phyloP scores from a whole-genome alignment of 2,888 invertebrate genomes.

The Tricholauxania praeusta region DNA sequence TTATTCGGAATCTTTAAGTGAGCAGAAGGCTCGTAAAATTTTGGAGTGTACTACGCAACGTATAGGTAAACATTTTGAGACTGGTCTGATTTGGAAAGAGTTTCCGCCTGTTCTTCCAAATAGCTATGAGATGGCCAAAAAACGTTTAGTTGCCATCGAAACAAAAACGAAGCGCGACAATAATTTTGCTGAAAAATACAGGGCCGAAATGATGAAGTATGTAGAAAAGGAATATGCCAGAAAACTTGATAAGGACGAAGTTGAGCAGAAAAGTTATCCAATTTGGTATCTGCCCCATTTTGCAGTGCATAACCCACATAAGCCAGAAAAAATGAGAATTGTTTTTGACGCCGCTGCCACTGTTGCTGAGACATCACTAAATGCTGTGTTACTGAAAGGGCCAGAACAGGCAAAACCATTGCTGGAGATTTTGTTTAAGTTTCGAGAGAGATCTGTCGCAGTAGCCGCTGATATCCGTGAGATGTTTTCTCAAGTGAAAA shows the following conservation, averaged over 20 bases:
- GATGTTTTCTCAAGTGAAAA: too few species aligned
- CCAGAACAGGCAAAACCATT: conserved; percentile 50
- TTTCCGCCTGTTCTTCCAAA: conserved; percentile 21
- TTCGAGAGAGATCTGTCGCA: too few species aligned
- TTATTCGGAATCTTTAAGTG: neutral
- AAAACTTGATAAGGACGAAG: conserved; percentile 23
- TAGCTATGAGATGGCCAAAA: conserved; percentile 44
- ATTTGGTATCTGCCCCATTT: conserved; percentile 56
- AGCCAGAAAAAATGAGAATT: conserved; percentile 50
- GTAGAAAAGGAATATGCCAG: conserved; percentile 47
- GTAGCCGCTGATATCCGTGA: conserved; percentile 43
- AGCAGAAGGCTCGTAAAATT: neutral
- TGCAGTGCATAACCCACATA: conserved; percentile 50
- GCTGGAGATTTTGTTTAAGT: conserved; percentile 10
- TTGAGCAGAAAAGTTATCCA: neutral
- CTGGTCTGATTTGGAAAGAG: conserved; percentile 40
- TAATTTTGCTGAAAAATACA: conserved; percentile 41
- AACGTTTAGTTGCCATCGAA: conserved; percentile 40
- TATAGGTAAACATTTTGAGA: conserved; percentile 38
- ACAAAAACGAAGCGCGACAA: conserved; percentile 36
- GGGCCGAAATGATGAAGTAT: conserved; percentile 42
- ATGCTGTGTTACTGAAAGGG: conserved; percentile 51
- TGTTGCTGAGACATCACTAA: conserved; percentile 48
- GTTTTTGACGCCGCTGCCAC: conserved; percentile 58
- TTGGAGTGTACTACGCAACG: neutral